Evolutionary conservation across 2,797 vertebrate species (phyloP).

Genomic region (Gymnoscopelus microlampas): DNA sequence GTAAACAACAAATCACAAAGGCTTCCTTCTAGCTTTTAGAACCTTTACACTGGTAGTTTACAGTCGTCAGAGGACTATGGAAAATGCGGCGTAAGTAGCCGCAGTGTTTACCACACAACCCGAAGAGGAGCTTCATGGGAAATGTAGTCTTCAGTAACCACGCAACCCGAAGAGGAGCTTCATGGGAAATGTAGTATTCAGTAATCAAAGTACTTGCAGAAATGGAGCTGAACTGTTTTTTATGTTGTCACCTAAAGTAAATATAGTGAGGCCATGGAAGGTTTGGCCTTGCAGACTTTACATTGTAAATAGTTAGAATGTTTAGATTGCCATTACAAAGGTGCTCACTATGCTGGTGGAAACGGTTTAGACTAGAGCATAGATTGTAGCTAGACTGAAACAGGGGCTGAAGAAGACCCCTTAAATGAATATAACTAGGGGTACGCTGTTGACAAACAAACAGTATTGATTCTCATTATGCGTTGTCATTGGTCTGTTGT

Average conservation of each 20-base stretch:
- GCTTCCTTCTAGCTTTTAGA: conserved; percentile 79
- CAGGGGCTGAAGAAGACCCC: conserved; percentile 29
- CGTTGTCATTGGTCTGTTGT: conserved; percentile 13
- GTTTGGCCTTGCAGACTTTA: conserved; percentile 51
- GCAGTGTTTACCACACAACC: conserved; percentile 62
- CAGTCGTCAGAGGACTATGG: conserved; percentile 53
- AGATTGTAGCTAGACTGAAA: conserved; percentile 28
- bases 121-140: conserved; percentile 51
- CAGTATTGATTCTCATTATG: conserved; percentile 40
- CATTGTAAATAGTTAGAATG: conserved; percentile 29
- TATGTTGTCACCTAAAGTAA: conserved; percentile 13
- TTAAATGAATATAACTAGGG: conserved; percentile 18
- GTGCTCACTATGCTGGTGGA: conserved; percentile 57
- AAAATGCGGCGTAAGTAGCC: conserved; percentile 60
- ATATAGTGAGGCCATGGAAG: conserved; percentile 21
- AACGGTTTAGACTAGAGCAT: conserved; percentile 27
- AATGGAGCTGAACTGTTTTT: not conserved
- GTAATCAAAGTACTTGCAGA: conserved; percentile 29
- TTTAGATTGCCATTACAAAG: conserved; percentile 36
- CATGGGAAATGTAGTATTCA: conserved; percentile 36
- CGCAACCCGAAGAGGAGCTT: conserved; percentile 55
- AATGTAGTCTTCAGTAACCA: conserved; percentile 43
- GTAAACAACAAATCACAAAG: conserved; percentile 85
- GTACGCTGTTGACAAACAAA: conserved; percentile 53
- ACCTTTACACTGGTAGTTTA: conserved; percentile 73